Conservation (phyloP, 2,888 invertebrate species). For the Crocallis elinguaria region DNA sequence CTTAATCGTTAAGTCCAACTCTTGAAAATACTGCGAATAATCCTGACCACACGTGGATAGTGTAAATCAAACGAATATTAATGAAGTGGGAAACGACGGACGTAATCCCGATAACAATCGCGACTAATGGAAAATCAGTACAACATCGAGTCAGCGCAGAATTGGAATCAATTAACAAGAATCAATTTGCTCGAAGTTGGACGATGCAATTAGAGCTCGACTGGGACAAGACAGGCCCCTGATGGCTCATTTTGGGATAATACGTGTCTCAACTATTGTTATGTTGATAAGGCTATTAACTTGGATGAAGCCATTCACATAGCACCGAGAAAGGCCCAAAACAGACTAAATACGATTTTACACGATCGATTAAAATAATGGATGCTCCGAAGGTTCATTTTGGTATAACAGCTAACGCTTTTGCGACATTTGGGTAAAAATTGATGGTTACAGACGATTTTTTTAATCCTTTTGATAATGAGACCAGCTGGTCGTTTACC, state of each 20-base stretch:
- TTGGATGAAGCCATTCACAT: not conserved
- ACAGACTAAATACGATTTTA: not conserved
- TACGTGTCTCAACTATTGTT: conserved; percentile 1
- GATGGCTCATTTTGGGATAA: conserved; percentile 14
- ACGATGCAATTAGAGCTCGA: conserved; percentile 67
- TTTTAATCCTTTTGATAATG: too few species aligned
- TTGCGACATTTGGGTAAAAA: too few species aligned
- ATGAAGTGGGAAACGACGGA: too few species aligned
- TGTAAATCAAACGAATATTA: too few species aligned
- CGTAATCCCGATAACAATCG: conserved; percentile 45
- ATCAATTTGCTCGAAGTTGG: conserved; percentile 69
- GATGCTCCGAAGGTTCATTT: too few species aligned
- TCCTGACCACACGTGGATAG: too few species aligned
- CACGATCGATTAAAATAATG: not conserved
- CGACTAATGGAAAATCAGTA: conserved; percentile 36
- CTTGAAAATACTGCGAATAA: not conserved
- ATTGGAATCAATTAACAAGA: conserved; percentile 75
- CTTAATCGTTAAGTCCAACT: too few species aligned
- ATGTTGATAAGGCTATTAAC: not conserved
- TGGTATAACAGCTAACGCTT: too few species aligned
- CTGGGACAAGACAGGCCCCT: conserved; percentile 40
- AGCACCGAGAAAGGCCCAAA: not conserved
- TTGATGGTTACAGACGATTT: too few species aligned
- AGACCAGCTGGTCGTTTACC: too few species aligned
- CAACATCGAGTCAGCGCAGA: conserved; percentile 55